Evolutionary conservation across 1,140 invertebrate species (phyloP).

Genomic region (Anastrepha ludens): DNA sequence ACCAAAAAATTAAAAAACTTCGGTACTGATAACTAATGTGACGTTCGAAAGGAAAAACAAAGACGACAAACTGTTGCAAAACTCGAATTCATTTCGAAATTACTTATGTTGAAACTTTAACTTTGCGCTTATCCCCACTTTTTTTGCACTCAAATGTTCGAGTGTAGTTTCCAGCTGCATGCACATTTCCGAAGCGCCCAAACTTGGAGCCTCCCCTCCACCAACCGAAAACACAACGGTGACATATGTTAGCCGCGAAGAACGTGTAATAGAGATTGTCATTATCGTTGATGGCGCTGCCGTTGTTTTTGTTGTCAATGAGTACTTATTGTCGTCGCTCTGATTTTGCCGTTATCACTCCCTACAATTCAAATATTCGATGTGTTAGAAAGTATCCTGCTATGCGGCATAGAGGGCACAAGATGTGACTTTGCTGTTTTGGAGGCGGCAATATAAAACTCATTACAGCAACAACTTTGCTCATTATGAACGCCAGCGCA

Average conservation of each 20-base stretch:
- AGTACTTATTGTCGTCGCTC: slow-evolving; percentile 41
- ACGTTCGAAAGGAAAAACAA: neutral
- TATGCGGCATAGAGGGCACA: neutral
- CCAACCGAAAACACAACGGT: neutral
- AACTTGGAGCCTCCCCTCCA: neutral
- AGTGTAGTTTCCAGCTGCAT: slow-evolving; percentile 30
- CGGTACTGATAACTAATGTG: neutral
- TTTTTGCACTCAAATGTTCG: slow-evolving; percentile 5
- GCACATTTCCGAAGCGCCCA: neutral
- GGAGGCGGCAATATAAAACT: slow-evolving; percentile 30
- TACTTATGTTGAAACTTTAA: slow-evolving; percentile 39
- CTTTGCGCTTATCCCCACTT: neutral
- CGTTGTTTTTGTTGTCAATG: slow-evolving; percentile 33
- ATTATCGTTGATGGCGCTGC: slow-evolving; percentile 39
- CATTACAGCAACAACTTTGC: slow-evolving; percentile 54
- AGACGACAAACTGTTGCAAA: slow-evolving; percentile 14
- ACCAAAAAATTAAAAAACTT: neutral
- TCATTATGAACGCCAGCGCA: slow-evolving; percentile 45
- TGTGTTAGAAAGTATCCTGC: slow-evolving; percentile 13
- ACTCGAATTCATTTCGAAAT: slow-evolving; percentile 12
- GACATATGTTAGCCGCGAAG: slow-evolving; percentile 45
- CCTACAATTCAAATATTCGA: neutral
- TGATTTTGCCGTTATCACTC: slow-evolving; percentile 47
- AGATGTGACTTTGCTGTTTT: slow-evolving; percentile 23
- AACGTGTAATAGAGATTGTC: slow-evolving; percentile 45